A percentile compares a stretch with the other conserved stretches of the same genome.
Evolutionary conservation across 2,888 invertebrate species (phyloP).

Genomic region (Boloria selene): DNA sequence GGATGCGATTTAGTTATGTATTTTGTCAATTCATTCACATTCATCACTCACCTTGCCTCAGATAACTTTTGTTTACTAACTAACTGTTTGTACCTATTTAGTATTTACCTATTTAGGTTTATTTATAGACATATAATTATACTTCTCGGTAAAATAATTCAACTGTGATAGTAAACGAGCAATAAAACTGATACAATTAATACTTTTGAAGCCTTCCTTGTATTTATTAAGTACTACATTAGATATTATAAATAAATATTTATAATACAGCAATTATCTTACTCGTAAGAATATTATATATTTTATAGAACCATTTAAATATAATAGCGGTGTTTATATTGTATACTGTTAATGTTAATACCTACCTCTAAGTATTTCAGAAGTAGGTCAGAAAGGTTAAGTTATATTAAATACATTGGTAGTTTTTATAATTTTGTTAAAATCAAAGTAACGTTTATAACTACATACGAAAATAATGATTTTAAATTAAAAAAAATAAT

Average conservation of each 20-base stretch:
- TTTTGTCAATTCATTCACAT: too few species aligned
- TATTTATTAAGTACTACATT: constrained; percentile 3
- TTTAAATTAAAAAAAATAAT: too few species aligned
- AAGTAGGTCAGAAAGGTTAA: too few species aligned
- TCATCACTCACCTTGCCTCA: too few species aligned
- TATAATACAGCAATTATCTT: background rate
- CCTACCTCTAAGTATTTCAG: background rate
- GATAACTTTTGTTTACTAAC: too few species aligned
- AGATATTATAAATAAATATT: background rate
- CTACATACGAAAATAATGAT: background rate
- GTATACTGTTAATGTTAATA: too few species aligned
- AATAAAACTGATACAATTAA: constrained; percentile 13
- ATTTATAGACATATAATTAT: constrained; percentile 1
- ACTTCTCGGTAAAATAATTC: constrained; percentile 12
- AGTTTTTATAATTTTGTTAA: background rate
- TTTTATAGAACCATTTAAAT: background rate
- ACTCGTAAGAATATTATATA: background rate
- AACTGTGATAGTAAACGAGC: constrained; percentile 4
- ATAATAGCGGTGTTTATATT: too few species aligned
- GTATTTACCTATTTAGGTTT: too few species aligned
- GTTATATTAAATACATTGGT: too few species aligned
- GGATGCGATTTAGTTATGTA: too few species aligned
- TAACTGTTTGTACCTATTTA: too few species aligned
- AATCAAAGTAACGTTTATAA: background rate
- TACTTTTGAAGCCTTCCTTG: constrained; percentile 8